Evolutionary conservation across 2,888 invertebrate genomes (phyloP).

Genomic region (Heliconius hortense): DNA sequence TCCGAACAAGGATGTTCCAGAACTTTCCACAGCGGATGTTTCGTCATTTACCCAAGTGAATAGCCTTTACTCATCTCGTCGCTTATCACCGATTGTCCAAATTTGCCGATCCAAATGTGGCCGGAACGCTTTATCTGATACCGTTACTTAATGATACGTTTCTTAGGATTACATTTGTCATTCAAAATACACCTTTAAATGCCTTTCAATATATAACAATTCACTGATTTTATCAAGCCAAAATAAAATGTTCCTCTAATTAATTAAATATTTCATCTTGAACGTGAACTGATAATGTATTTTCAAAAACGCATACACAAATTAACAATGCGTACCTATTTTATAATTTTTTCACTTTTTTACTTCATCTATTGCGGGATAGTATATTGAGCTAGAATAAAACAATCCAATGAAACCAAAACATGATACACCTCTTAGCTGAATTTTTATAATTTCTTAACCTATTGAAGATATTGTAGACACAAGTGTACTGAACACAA

Average conservation of each 20-base stretch:
- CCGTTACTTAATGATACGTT: constrained; percentile 41
- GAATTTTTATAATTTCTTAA: constrained; percentile 28
- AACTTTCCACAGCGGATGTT: constrained; percentile 37
- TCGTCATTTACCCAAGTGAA: constrained; percentile 33
- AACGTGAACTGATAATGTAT: background rate
- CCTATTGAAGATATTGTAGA: constrained; percentile 51
- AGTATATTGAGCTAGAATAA: background rate
- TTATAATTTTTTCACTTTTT: background rate
- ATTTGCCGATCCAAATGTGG: constrained; percentile 58
- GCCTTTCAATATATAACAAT: background rate
- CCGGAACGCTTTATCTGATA: constrained; percentile 63
- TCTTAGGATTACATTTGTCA: constrained; percentile 16
- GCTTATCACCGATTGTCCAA: constrained; percentile 62
- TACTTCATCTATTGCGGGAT: background rate
- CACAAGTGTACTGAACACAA: constrained; percentile 65
- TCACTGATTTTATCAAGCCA: background rate
- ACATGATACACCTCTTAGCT: background rate
- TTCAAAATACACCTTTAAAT: constrained; percentile 14
- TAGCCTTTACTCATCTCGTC: constrained; percentile 53
- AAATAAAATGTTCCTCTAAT: background rate
- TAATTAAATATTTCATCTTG: background rate
- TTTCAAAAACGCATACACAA: background rate
- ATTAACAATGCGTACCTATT: background rate
- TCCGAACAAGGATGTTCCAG: constrained; percentile 11
- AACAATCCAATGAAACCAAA: constrained; percentile 3